phyloP scores from a whole-genome alignment of 2,113 vertebrate genomes.

The Rynchops niger region DNA sequence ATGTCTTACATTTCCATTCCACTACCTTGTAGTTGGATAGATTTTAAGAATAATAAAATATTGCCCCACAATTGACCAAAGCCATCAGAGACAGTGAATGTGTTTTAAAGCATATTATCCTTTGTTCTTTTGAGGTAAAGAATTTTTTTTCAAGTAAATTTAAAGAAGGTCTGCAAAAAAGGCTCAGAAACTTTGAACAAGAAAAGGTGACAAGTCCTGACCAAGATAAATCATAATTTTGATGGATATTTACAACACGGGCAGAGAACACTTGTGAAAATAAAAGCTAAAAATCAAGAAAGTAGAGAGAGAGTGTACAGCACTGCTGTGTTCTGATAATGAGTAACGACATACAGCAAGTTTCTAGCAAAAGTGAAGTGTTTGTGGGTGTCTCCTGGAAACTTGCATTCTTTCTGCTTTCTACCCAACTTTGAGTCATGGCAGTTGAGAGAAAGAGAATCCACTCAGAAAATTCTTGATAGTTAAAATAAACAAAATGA shows the following conservation, averaged over 20 bases:
- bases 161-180: not conserved
- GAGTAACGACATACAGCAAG: not conserved
- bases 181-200: not conserved
- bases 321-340: not conserved
- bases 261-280: not conserved
- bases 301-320: not conserved
- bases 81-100: not conserved
- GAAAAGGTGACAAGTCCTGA: not conserved
- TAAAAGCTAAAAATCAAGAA: not conserved
- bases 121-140: too few relatives aligned
- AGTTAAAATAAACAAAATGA: not conserved
- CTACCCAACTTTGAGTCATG: not conserved
- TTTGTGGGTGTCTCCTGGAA: not conserved
- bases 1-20: not conserved
- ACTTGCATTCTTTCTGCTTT: not conserved
- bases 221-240: not conserved
- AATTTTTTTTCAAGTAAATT: too few relatives aligned
- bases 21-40: not conserved
- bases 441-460: not conserved
- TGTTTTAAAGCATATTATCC: not conserved
- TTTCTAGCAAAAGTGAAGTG: not conserved
- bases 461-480: not conserved
- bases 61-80: not conserved
- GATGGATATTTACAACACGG: not conserved
- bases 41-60: not conserved